Percentiles rank a stretch among this genome's conserved stretches.
Evolutionary conservation across 2,888 invertebrate genomes (phyloP).

Genomic region (Merodon equestris): DNA sequence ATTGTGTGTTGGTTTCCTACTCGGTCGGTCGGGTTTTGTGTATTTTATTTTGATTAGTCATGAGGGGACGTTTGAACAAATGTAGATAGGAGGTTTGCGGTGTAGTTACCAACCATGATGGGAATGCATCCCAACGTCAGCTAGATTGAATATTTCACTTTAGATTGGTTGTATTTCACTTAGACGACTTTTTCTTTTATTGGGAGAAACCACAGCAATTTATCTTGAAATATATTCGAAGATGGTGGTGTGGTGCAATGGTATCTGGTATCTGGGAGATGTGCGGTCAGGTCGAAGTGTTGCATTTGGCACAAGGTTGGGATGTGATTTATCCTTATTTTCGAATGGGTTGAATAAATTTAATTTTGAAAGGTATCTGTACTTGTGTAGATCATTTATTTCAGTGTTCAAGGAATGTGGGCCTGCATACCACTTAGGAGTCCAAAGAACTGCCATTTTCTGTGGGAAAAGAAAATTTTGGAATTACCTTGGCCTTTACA

Average conservation of each 20-base stretch:
- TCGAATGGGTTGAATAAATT: too few relatives aligned
- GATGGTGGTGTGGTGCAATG: too few relatives aligned
- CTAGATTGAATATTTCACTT: constrained; percentile 7
- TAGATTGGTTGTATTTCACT: constrained; percentile 21
- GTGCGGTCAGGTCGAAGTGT: constrained; percentile 15
- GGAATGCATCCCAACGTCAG: constrained; percentile 2
- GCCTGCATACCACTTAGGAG: too few relatives aligned
- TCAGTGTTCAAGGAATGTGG: too few relatives aligned
- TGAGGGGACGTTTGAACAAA: constrained; percentile 12
- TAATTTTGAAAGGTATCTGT: too few relatives aligned
- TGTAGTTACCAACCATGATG: constrained; percentile 11
- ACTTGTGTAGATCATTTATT: too few relatives aligned
- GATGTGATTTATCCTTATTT: too few relatives aligned
- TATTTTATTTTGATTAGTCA: constrained; percentile 44
- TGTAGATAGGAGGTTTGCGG: constrained; percentile 13
- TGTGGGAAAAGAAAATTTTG: too few relatives aligned
- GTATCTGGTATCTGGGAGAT: constrained; percentile 1
- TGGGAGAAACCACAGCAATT: constrained; percentile 13
- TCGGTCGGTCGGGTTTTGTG: background rate
- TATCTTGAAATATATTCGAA: constrained; percentile 7
- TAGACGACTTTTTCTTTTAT: background rate
- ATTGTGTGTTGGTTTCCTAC: too few relatives aligned
- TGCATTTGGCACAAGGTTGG: background rate
- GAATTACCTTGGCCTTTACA: too few relatives aligned
- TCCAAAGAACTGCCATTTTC: too few relatives aligned